A percentile compares a stretch with the other conserved stretches of the same genome.
These are phyloP conservation scores for Picus viridis DNA, from an alignment of 2,797 vertebrate species.

Conservation along the genomic window DNA sequence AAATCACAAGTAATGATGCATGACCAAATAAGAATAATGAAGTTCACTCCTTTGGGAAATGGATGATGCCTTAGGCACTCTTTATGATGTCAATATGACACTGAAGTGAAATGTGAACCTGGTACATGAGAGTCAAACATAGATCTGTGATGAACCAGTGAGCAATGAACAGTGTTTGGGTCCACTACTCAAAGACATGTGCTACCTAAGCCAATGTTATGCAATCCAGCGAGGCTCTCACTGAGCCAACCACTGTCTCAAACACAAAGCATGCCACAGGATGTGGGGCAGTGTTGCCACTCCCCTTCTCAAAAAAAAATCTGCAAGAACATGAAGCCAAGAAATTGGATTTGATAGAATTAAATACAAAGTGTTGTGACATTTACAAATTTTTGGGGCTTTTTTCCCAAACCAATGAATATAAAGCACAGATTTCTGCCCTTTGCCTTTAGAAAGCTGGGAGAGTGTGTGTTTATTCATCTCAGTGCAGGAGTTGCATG, in stretches of 20 bases:
- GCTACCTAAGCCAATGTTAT: not conserved
- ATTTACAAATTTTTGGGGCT: not conserved
- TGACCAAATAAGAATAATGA: not conserved
- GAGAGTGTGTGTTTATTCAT: not conserved
- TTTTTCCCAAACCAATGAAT: slow-evolving; percentile 18
- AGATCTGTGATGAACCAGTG: not conserved
- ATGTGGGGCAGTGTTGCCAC: not conserved
- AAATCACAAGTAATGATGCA: not conserved
- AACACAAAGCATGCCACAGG: not conserved
- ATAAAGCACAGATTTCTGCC: slow-evolving; percentile 30
- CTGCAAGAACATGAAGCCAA: not conserved
- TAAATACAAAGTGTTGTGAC: not conserved
- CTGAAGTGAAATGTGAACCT: not conserved
- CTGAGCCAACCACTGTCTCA: not conserved
- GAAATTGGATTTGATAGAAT: not conserved
- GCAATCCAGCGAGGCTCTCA: not conserved
- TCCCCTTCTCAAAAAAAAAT: not conserved
- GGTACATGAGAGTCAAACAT: not conserved
- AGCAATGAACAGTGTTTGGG: not conserved
- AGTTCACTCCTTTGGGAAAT: not conserved
- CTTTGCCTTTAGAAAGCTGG: slow-evolving; percentile 31
- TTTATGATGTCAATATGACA: not conserved
- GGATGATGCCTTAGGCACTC: not conserved
- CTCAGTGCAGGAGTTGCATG: not conserved
- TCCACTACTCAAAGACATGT: not conserved